phyloP scores from a whole-genome alignment of 2,113 vertebrate species.

The Seriola dumerili region DNA sequence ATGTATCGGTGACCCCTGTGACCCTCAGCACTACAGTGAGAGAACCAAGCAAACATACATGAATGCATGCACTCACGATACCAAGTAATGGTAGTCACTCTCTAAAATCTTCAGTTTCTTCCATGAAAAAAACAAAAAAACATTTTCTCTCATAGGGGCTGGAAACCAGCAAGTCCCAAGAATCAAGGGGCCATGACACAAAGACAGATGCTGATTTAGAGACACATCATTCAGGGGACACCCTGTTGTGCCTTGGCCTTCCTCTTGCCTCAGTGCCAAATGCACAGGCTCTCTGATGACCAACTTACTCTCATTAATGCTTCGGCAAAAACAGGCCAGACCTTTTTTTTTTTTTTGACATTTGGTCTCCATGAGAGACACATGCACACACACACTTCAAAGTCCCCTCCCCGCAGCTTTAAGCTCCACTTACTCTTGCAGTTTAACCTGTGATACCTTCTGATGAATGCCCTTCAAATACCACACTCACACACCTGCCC shows the following conservation, averaged over 20 bases:
- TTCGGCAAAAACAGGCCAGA: constrained; percentile 46
- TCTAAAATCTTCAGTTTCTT: background rate
- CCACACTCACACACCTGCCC: background rate
- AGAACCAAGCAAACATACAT: background rate
- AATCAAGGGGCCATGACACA: background rate
- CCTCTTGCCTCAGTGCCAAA: background rate
- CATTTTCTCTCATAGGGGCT: background rate
- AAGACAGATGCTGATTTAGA: constrained; percentile 16
- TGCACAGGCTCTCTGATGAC: constrained; percentile 30
- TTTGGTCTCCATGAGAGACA: constrained; percentile 21
- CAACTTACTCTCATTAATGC: constrained; percentile 63
- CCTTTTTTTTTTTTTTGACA: constrained; percentile 33
- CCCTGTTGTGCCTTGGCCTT: background rate
- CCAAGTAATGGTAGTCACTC: background rate
- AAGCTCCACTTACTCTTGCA: constrained; percentile 50
- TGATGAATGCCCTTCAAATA: constrained; percentile 47
- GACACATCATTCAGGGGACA: background rate
- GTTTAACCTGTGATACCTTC: constrained; percentile 35
- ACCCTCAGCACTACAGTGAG: constrained; percentile 13
- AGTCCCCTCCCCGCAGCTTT: constrained; percentile 20
- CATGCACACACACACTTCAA: constrained; percentile 13
- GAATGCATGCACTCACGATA: background rate
- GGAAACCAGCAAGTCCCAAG: background rate
- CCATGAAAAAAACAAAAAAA: background rate
- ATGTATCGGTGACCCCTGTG: constrained; percentile 28